Conservation (phyloP, 2,797 vertebrate species). For the Tokudaia muenninki region DNA sequence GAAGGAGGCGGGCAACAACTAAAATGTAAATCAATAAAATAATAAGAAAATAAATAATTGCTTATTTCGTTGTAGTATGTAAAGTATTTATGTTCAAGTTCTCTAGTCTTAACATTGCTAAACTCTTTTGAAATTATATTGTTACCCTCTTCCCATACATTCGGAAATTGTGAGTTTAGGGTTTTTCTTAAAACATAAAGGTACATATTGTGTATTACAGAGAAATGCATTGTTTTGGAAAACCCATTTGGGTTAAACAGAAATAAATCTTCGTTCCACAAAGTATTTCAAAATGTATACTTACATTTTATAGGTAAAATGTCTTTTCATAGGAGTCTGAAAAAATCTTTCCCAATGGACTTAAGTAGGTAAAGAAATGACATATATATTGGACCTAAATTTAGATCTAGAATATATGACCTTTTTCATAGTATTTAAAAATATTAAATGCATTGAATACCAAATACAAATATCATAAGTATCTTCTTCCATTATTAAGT, state of each 20-base stretch:
- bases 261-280: not conserved
- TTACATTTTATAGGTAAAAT: not conserved
- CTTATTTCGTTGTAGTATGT: not conserved
- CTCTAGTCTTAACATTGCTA: not conserved
- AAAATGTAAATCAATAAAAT: no score
- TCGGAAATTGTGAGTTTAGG: no score
- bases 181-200: no score
- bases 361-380: not conserved
- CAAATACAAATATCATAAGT: slow-evolving; percentile 10
- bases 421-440: not conserved
- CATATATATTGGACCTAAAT: not conserved
- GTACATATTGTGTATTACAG: not conserved
- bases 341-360: not conserved
- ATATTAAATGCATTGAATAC: not conserved
- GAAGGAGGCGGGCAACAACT: no score
- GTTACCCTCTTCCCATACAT: no score
- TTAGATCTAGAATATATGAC: not conserved
- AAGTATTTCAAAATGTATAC: not conserved
- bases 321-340: not conserved
- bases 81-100: not conserved
- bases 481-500: not conserved
- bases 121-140: no score
- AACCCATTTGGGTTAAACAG: not conserved
- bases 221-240: not conserved
- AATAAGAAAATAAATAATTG: not conserved